A percentile compares a stretch with the other conserved stretches of the same genome.
Evolutionary conservation across 2,797 vertebrate genomes (phyloP).

Genomic region (Pterois miles): DNA sequence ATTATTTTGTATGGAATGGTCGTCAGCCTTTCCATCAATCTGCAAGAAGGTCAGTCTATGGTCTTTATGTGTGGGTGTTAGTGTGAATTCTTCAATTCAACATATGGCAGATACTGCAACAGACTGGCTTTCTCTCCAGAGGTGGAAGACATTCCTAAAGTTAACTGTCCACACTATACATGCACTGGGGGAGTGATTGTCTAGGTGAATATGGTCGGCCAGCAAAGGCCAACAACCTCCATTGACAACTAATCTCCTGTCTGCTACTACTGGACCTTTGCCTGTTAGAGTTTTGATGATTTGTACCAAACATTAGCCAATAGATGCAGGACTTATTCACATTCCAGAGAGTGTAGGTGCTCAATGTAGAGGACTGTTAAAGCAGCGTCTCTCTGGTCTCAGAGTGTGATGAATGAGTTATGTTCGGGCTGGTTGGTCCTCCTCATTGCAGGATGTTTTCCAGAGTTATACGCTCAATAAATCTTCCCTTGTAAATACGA

Average conservation of each 20-base stretch:
- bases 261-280: conserved; percentile 44
- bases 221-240: conserved; percentile 47
- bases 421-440: conserved; percentile 33
- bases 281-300: conserved; percentile 19
- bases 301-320: conserved; percentile 1
- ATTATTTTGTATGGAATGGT: background rate
- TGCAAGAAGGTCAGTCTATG: background rate
- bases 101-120: conserved; percentile 7
- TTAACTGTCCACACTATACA: conserved; percentile 72
- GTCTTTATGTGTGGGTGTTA: conserved; percentile 1
- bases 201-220: conserved; percentile 52
- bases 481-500: conserved; percentile 61
- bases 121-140: conserved; percentile 39
- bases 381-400: conserved; percentile 8
- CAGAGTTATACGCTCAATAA: conserved; percentile 59
- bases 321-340: background rate
- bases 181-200: conserved; percentile 70
- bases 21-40: background rate
- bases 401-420: conserved; percentile 46
- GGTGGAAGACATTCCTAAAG: conserved; percentile 70
- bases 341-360: conserved; percentile 34
- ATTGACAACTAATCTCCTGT: conserved; percentile 38
- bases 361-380: conserved; percentile 14
- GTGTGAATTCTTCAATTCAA: conserved; percentile 29
- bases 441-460: conserved; percentile 64